These are phyloP conservation scores for Agrochola lychnidis DNA, from an alignment of 2,888 invertebrate species.

Conservation along the genomic window DNA sequence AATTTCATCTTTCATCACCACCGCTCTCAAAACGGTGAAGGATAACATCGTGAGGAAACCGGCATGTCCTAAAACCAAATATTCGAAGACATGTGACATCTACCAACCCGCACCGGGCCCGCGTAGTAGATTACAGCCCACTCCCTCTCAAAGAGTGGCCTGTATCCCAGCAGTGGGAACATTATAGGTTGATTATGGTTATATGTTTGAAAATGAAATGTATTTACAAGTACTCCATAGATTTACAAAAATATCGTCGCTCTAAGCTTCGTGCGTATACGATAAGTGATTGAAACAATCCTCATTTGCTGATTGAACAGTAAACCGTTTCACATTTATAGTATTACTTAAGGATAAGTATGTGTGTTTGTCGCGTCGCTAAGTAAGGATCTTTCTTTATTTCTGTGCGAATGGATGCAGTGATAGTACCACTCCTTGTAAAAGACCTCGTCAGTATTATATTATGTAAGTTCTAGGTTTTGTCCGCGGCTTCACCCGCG, in stretches of 20 bases:
- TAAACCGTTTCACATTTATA: slow-evolving; percentile 11
- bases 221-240: neutral
- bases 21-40: no score
- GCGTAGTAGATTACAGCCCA: no score
- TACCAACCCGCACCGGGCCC: no score
- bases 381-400: slow-evolving; percentile 11
- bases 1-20: no score
- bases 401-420: neutral
- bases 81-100: no score
- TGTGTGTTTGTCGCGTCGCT: neutral
- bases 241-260: neutral
- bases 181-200: no score
- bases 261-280: slow-evolving; percentile 2
- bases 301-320: slow-evolving; percentile 43
- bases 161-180: no score
- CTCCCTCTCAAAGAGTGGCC: no score
- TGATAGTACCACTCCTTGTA: neutral
- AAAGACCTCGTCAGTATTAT: neutral
- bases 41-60: no score
- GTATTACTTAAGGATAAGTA: neutral
- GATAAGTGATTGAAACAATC: slow-evolving; percentile 35
- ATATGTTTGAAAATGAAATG: no score
- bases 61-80: no score
- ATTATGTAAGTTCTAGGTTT: neutral
- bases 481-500: no score